phyloP scores from a whole-genome alignment of 2,888 invertebrate species.

The Heliconius sara region DNA sequence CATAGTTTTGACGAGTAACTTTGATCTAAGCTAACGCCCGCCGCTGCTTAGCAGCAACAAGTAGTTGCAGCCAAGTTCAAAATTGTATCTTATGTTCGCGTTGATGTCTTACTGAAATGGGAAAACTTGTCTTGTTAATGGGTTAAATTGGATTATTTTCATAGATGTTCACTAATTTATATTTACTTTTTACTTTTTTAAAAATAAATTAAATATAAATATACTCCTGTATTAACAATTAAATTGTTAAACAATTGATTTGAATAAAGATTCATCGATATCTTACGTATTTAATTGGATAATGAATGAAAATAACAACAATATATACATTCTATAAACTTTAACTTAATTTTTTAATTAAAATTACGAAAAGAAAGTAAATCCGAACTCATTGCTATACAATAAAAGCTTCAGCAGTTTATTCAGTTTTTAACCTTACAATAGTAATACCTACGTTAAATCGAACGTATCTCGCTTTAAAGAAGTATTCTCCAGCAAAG shows the following conservation, averaged over 20 bases:
- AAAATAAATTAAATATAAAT: too few species aligned
- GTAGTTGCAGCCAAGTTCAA: constrained; percentile 40
- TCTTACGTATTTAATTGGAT: too few species aligned
- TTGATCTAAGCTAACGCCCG: constrained; percentile 40
- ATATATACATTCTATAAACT: too few species aligned
- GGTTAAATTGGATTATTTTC: constrained; percentile 1
- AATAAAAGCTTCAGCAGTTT: neutral
- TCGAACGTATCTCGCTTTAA: constrained; percentile 6
- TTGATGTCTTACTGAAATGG: constrained; percentile 10
- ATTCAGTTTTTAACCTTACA: neutral
- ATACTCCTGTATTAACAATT: too few species aligned
- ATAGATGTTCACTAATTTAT: neutral
- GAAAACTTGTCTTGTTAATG: constrained; percentile 11
- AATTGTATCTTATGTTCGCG: constrained; percentile 24
- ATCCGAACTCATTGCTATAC: neutral
- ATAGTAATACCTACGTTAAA: neutral
- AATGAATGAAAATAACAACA: too few species aligned
- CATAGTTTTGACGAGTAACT: constrained; percentile 42
- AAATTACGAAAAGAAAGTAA: neutral
- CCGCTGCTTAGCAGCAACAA: constrained; percentile 42
- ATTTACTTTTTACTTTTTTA: too few species aligned
- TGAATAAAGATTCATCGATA: too few species aligned
- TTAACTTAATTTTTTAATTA: too few species aligned
- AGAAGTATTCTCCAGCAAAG: neutral
- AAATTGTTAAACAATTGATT: too few species aligned